Base-by-base conservation (phyloP, 2,888 invertebrate species). In the Epirrita christyi region DNA sequence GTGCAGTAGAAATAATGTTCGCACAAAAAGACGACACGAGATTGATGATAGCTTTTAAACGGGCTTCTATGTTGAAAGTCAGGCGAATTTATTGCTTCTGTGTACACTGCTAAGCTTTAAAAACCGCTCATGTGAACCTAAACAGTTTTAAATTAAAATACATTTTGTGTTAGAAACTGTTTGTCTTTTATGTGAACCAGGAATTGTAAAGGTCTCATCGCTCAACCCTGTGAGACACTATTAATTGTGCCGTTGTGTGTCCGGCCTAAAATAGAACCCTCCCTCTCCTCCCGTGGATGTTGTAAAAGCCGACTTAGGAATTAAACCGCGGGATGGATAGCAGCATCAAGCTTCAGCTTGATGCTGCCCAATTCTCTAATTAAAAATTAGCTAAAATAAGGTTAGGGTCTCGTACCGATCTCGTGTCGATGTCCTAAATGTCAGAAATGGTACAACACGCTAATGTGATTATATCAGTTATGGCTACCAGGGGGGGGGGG, bases 1-100 rank as follows among this genome's bases (percentile, higher is more conserved):
- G 9, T 41, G 32, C 48, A 36, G 44, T 44, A 58, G 52, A 59
- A 56, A 54, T 66, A 59, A 62, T 53, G 46, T 42, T 32, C 40
- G 52, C 44, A 47, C 53, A 49, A 63, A 68, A 66, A 68, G 68
- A 68, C 72, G 78, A 77, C 76, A 69, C 37, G 76, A 83, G 83
- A 85, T 86, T 83, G 82, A 86, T 85, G 80, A 66, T 68, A 70
- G 73, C 65, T 67, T 55, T 60, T 62, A 59, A 57, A 49, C 59
- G 52, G 67, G 71, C 66, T 66, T 64, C 62, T 64, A 63, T 59
- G 63, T 61, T 64, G 56, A 61, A 73, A 71, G 73, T 74, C 73
- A 77, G 71, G 66, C 61, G 67, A 71, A 76, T 78, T 74, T 78
- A 81, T 78, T 61, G 58, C 60, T 57, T 55, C 58, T 43, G 21